Conservation (phyloP, 2,888 invertebrate species). For the Rhyacophila evoluta region DNA sequence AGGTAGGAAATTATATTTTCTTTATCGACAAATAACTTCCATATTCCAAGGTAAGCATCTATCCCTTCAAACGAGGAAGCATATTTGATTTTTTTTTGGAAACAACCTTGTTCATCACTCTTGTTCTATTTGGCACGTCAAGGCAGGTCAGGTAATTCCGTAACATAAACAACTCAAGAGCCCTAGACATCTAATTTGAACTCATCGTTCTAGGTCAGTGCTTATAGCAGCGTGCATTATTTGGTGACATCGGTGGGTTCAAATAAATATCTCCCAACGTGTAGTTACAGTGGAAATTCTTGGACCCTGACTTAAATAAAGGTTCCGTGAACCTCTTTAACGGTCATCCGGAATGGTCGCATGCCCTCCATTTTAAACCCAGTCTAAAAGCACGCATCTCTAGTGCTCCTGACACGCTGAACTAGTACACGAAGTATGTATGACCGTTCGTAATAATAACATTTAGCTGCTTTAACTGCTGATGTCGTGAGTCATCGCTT, state of each 20-base stretch:
- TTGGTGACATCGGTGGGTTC: neutral
- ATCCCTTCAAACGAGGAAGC: too few relatives aligned
- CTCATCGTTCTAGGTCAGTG: neutral
- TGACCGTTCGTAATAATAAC: neutral
- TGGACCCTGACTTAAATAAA: neutral
- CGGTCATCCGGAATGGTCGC: constrained; percentile 6
- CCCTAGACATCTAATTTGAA: neutral
- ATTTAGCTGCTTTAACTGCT: neutral
- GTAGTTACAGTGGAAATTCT: neutral
- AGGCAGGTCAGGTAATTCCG: neutral
- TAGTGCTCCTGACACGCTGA: neutral
- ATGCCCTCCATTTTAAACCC: neutral
- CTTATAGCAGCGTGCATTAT: neutral
- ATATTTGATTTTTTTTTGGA: neutral
- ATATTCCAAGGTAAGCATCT: too few relatives aligned
- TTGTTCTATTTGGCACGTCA: neutral
- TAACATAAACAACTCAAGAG: neutral
- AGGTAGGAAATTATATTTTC: too few relatives aligned
- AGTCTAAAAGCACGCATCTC: neutral
- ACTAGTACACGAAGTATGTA: neutral
- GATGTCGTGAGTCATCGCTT: neutral
- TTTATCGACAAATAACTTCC: too few relatives aligned
- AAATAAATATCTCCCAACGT: neutral
- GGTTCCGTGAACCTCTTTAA: constrained; percentile 22
- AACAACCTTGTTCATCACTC: neutral